These are phyloP conservation scores for Patiria pectinifera DNA, from an alignment of 53 echinoderm and acorn worm species.

Conservation along the genomic window DNA sequence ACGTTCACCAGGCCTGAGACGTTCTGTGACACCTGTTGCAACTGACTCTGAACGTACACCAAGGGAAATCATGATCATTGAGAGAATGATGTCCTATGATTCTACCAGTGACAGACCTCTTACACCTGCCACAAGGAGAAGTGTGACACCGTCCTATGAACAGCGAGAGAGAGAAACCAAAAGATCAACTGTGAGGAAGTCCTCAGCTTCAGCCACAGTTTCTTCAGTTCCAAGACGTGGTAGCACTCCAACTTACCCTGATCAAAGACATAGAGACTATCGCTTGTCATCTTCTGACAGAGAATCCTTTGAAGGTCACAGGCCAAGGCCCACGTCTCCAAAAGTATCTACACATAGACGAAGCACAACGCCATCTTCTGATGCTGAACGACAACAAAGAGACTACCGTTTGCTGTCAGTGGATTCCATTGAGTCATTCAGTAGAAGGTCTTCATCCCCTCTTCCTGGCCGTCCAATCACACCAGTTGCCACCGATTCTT, in stretches of 20 bases:
- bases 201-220: constrained; percentile 36
- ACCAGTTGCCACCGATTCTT: constrained; percentile 48
- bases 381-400: constrained; percentile 14
- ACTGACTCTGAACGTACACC: constrained; percentile 53
- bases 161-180: constrained; percentile 18
- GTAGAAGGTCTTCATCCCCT: constrained; percentile 30
- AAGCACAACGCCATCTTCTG: constrained; percentile 25
- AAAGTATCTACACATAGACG: neutral
- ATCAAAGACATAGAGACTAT: constrained; percentile 12
- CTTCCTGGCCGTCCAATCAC: constrained; percentile 36
- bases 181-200: constrained; percentile 36
- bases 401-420: constrained; percentile 14
- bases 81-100: constrained; percentile 53
- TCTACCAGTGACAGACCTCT: constrained; percentile 29
- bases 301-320: constrained; percentile 30
- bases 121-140: constrained; percentile 23
- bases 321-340: constrained; percentile 18
- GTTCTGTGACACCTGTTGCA: constrained; percentile 49
- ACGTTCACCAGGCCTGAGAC: constrained; percentile 30
- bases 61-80: constrained; percentile 46
- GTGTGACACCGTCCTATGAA: constrained; percentile 27
- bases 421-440: constrained; percentile 29
- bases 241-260: constrained; percentile 30
- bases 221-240: constrained; percentile 11
- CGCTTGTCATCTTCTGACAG: constrained; percentile 52